Evolutionary conservation across 1,140 invertebrate genomes (phyloP).

Genomic region (Paraescarpia echinospica): DNA sequence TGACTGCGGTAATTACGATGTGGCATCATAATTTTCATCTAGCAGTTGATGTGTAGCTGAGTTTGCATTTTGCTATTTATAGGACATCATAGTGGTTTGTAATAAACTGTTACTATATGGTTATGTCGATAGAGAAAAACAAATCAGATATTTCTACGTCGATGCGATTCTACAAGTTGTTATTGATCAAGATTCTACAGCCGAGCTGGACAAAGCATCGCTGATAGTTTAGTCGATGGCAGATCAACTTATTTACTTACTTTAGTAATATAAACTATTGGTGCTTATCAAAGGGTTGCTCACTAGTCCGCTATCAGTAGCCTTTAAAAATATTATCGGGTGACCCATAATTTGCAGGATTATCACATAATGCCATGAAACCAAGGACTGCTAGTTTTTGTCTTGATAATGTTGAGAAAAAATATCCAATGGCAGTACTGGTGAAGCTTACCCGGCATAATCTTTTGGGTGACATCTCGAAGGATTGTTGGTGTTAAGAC

Average conservation of each 20-base stretch:
- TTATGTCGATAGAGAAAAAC: not conserved
- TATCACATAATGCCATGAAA: not conserved
- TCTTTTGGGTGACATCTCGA: not conserved
- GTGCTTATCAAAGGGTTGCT: slow-evolving; percentile 4
- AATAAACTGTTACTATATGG: not conserved
- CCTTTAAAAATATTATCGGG: not conserved
- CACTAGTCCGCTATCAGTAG: not conserved
- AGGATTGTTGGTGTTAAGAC: not conserved
- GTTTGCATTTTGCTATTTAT: slow-evolving; percentile 1
- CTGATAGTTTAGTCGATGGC: too few species aligned
- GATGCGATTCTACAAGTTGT: not conserved
- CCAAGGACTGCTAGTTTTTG: not conserved
- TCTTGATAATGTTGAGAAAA: not conserved
- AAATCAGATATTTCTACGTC: not conserved
- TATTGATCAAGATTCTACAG: not conserved
- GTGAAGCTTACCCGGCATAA: not conserved
- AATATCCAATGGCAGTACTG: not conserved
- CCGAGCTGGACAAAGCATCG: not conserved
- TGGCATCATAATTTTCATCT: not conserved
- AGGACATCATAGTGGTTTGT: not conserved
- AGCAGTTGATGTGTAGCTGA: not conserved
- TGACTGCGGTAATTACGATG: not conserved
- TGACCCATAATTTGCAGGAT: not conserved
- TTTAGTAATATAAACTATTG: not conserved
- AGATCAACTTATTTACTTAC: not conserved